These are phyloP conservation scores for Lasioglossum calceatum DNA, from an alignment of 2,888 invertebrate genomes.

Conservation along the genomic window DNA sequence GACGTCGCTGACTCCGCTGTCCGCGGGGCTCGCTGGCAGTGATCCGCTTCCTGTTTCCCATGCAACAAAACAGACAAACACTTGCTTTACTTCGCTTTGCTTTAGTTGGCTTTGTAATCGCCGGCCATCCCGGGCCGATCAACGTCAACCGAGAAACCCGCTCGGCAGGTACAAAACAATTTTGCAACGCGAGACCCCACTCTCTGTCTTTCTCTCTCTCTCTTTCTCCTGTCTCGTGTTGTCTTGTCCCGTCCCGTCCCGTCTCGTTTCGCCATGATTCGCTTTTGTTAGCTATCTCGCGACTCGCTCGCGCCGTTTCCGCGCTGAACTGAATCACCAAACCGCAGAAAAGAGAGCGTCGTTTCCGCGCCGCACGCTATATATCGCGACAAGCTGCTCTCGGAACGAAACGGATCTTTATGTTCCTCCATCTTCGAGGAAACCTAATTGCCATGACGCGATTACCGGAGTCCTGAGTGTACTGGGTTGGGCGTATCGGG, in stretches of 20 bases:
- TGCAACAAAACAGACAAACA: slow-evolving; percentile 57
- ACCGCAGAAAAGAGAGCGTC: slow-evolving; percentile 10
- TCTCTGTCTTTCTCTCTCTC: not conserved
- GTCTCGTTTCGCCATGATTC: not conserved
- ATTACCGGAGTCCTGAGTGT: not conserved
- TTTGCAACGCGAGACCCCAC: not conserved
- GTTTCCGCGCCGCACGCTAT: not conserved
- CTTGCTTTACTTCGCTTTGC: slow-evolving; percentile 22
- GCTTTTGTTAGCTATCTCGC: not conserved
- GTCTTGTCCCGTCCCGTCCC: no score
- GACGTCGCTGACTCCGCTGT: slow-evolving; percentile 98
- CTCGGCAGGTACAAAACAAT: not conserved
- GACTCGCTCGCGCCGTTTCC: not conserved
- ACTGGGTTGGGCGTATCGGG: not conserved
- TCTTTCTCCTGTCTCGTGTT: not conserved
- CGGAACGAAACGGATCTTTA: not conserved
- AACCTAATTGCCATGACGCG: not conserved
- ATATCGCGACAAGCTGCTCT: not conserved
- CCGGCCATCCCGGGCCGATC: not conserved
- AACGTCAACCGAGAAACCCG: not conserved
- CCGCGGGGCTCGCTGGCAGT: slow-evolving; percentile 98
- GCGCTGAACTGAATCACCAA: slow-evolving; percentile 2
- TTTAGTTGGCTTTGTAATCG: slow-evolving; percentile 22
- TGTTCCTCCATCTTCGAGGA: not conserved
- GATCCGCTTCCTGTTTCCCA: slow-evolving; percentile 88